Conservation (phyloP, 2,888 invertebrate species). For the Rambutsinella grinnellia region DNA sequence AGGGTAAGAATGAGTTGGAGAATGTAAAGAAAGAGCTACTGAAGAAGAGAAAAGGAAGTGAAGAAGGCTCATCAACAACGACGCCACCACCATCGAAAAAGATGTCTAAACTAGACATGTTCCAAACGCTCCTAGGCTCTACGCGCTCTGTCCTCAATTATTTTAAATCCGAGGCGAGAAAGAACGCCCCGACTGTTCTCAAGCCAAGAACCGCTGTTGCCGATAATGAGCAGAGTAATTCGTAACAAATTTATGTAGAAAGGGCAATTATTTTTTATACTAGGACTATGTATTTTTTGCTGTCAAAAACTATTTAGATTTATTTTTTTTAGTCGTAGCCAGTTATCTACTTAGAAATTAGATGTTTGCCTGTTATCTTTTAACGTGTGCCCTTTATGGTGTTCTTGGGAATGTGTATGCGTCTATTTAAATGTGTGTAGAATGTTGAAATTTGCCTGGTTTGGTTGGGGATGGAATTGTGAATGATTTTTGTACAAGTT, state of each 20-base stretch:
- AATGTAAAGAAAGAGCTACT: too few species aligned
- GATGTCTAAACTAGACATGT: slow-evolving; percentile 37
- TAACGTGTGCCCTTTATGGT: not conserved
- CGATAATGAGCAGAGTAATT: not conserved
- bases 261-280: too few species aligned
- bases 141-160: slow-evolving; percentile 53
- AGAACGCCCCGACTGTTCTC: slow-evolving; percentile 40
- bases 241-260: too few species aligned
- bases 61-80: not conserved
- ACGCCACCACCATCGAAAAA: not conserved
- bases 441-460: too few species aligned
- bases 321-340: too few species aligned
- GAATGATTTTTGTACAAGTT: too few species aligned
- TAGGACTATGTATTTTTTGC: not conserved
- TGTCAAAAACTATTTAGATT: not conserved
- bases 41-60: not conserved
- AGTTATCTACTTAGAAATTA: too few species aligned
- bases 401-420: not conserved
- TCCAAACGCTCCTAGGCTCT: slow-evolving; percentile 44
- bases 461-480: too few species aligned
- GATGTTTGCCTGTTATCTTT: too few species aligned
- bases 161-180: slow-evolving; percentile 38
- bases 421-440: too few species aligned
- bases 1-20: too few species aligned
- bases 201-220: slow-evolving; percentile 24